A percentile compares a stretch with the other conserved stretches of the same genome.
Evolutionary conservation across 2,113 vertebrate genomes (phyloP).

Genomic region (Anguilla japonica): DNA sequence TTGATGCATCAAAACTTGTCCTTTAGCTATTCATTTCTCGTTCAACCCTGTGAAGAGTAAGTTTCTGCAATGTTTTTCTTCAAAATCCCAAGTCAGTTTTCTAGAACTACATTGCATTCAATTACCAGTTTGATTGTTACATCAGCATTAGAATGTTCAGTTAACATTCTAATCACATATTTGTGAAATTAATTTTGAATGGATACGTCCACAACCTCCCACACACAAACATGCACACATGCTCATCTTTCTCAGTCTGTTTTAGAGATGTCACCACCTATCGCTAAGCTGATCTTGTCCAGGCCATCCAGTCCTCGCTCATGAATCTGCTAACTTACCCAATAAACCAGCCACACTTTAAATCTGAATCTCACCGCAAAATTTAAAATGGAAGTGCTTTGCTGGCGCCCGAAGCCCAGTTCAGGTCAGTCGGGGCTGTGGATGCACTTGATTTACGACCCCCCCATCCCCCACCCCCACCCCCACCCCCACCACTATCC

Average conservation of each 20-base stretch:
- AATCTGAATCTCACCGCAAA: background rate
- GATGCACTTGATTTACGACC: background rate
- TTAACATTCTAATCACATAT: no score
- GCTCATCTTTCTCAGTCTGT: background rate
- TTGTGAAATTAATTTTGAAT: background rate
- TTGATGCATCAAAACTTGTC: no score
- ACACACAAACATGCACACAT: background rate
- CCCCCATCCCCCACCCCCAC: background rate
- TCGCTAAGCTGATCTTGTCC: background rate
- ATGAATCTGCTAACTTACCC: slow-evolving; percentile 1
- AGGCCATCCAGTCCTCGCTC: background rate
- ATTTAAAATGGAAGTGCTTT: background rate
- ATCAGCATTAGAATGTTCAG: no score
- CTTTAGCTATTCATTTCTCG: no score
- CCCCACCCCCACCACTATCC: background rate
- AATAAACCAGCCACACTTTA: slow-evolving; percentile 1
- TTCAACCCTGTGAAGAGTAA: no score
- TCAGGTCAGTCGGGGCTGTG: background rate
- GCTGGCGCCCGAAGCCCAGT: background rate
- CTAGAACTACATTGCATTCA: no score
- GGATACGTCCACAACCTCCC: background rate
- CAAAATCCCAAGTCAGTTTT: no score
- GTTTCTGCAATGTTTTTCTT: no score
- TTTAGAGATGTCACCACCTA: background rate
- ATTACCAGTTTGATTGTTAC: no score